Evolutionary conservation across 2,888 invertebrate species (phyloP), one percentile per base, ranked within the genome.

Genomic region (Lottia scabra): DNA sequence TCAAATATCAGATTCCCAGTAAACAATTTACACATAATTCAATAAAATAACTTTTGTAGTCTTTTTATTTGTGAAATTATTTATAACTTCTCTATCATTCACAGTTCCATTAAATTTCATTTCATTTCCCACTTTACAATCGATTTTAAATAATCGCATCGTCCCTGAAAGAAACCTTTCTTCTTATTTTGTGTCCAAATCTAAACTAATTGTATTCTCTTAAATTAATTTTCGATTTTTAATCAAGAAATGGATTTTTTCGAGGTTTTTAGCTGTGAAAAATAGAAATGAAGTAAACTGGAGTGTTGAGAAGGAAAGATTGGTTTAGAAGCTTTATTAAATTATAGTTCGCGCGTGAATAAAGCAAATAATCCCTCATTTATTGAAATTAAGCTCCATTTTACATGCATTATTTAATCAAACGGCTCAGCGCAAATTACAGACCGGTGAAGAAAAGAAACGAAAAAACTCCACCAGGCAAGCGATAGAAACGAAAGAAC

Each of bases 381-480:
- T 56, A 56, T 56, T 56, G 56, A 23, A 19, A 56, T 56, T 56
- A 56, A 56, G 56, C 56, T 23, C 56, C 56, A 56, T 56, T 56
- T 56, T 56, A 56, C 56, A 56, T 56, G 56, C 56, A 56, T 56
- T 56, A 56, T 56, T 56, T 56, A 56, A 56, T 56, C 56, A 56
- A 56, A 19, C 56, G 56, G 56, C 56, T 56, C 56, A 56, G 15
- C 56, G 56, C 8, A 56, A 56, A 56, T 56, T 56, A 56, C 23
- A 56, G 56, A 56, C 23, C 56, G 56, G 19, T 56, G 23, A 56
- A 56, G 8, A 56, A 56, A 56, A 23, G 56, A 23, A 56, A 8
- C 56, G 56, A 19, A 23, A 56, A 23, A 56, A 23, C 56, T 19
- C 19, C 23, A 56, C 19, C 19, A 56, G 56, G 19, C 23, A 19